Evolutionary conservation across 2,113 vertebrate species (phyloP).

Genomic region (Rattus rattus): DNA sequence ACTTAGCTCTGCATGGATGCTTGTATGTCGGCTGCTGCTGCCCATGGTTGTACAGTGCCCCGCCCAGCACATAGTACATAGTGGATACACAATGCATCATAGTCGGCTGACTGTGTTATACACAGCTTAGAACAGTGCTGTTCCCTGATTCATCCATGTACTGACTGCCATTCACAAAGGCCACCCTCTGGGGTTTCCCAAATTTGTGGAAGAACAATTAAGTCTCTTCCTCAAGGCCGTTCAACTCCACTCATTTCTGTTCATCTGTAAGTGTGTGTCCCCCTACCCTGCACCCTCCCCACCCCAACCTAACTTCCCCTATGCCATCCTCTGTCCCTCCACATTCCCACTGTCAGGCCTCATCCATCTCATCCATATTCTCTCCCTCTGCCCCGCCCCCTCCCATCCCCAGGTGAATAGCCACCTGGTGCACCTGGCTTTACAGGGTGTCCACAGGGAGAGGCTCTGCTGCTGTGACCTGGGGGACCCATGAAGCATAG

Average conservation of each 20-base stretch:
- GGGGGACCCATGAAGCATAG: background rate
- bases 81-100: background rate
- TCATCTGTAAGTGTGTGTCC: background rate
- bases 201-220: background rate
- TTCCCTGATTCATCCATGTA: background rate
- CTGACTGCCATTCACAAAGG: background rate
- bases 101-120: background rate
- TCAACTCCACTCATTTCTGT: background rate
- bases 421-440: background rate
- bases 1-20: background rate
- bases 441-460: background rate
- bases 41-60: background rate
- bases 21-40: background rate
- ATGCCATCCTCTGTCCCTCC: background rate
- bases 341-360: background rate
- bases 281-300: background rate
- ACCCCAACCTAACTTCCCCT: background rate
- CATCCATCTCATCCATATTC: background rate
- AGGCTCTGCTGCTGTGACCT: background rate
- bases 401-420: background rate
- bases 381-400: background rate
- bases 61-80: background rate
- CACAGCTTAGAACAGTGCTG: background rate
- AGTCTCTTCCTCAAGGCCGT: background rate
- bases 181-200: background rate